Evolutionary conservation across 2,113 vertebrate genomes (phyloP), one percentile per base, ranked within the genome.

Genomic region (Myrmophylax atrothorax): DNA sequence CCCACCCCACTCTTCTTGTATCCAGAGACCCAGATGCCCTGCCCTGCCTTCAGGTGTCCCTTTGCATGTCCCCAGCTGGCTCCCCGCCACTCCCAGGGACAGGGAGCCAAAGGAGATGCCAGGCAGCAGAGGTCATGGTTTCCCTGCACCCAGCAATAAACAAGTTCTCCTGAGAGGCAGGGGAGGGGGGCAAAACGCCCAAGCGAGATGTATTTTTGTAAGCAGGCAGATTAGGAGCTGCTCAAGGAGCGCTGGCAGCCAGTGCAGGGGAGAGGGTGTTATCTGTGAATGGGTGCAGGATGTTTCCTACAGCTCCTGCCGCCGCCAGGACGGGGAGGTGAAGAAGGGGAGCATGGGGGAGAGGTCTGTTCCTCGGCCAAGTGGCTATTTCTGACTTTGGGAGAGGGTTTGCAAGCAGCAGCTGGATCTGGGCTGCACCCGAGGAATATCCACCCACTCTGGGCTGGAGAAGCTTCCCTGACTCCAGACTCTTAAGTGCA

Each of bases 71-170:
- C 64, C 63, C 56, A 24, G 60, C 47, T 9, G 1, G 23, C 67
- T 12, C 2, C 9, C 53, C 33, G 55, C 62, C n/a, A 11, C 64
- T 53, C 28, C 47, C 42, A 15, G 37, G 37, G 56, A 49, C 25
- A 1, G 38, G 38, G 40, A 37, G 26, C 47, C 31, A 2, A 33
- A 58, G 49, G 53, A 37, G 50, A 62, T 4, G 3, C 46, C 56
- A 40, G 24, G 78, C 59, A 47, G 50, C 0, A 0, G 31, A 78
- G 47, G 33, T 28, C 62, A 60, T 0, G 0, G 22, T 9, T 73
- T 42, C 67, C 72, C 40, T 33, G 46, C 7, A 0, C 15, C 29
- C 68, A 56, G 72, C 47, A 11, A 49, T 59, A 70, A 78, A 62
- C 58, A 60, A 40, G 6, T 18, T 31, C 24, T 67, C 24, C 67